Evolutionary conservation across 2,888 invertebrate species (phyloP).

Genomic region (Drosophila vallismaia): DNA sequence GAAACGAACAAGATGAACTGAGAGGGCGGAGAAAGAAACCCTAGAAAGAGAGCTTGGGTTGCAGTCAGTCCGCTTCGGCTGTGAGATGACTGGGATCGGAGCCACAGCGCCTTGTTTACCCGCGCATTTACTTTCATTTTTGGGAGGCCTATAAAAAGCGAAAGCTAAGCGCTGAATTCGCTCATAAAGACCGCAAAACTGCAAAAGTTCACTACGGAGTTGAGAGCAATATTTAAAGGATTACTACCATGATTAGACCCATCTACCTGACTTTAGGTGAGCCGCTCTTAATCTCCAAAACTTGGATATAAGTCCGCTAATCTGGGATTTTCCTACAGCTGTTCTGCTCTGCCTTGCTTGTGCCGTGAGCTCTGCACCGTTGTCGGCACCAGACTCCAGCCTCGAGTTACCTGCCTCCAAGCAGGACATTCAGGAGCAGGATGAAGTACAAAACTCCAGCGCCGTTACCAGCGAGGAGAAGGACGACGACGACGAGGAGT

Average conservation of each 20-base stretch:
- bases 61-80: slow-evolving; percentile 39
- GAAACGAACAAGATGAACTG: slow-evolving; percentile 28
- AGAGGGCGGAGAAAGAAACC: slow-evolving; percentile 20
- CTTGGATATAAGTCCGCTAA: not conserved
- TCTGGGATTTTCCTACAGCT: slow-evolving; percentile 26
- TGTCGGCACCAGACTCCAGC: slow-evolving; percentile 27
- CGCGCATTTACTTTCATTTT: slow-evolving; percentile 69
- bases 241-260: slow-evolving; percentile 64
- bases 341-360: slow-evolving; percentile 53
- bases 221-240: slow-evolving; percentile 39
- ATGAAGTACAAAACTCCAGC: slow-evolving; percentile 37
- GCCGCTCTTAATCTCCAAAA: slow-evolving; percentile 20
- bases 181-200: slow-evolving; percentile 79
- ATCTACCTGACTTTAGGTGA: slow-evolving; percentile 63
- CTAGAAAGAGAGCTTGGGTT: slow-evolving; percentile 46
- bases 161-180: slow-evolving; percentile 71
- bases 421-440: slow-evolving; percentile 40
- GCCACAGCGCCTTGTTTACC: slow-evolving; percentile 62
- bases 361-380: slow-evolving; percentile 45
- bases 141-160: slow-evolving; percentile 75
- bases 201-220: slow-evolving; percentile 64
- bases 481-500: slow-evolving; percentile 66
- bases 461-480: slow-evolving; percentile 61
- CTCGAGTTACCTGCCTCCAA: slow-evolving; percentile 32
- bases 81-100: slow-evolving; percentile 23